A percentile compares a stretch with the other conserved stretches of the same genome.
Evolutionary conservation across 2,113 vertebrate species (phyloP).

Genomic region (Clupea harengus): DNA sequence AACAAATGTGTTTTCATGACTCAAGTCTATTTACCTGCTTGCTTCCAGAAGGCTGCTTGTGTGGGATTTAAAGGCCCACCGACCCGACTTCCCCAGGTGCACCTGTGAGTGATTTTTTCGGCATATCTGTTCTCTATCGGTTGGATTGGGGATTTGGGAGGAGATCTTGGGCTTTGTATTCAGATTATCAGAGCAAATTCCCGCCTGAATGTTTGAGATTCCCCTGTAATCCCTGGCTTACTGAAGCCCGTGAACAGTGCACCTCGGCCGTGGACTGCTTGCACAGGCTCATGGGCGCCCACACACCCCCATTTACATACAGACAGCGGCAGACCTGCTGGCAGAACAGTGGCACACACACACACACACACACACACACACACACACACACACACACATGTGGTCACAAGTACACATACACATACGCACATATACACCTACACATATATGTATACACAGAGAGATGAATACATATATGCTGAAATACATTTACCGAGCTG

Average conservation of each 20-base stretch:
- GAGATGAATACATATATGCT: too few relatives aligned
- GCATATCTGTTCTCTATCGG: constrained; percentile 2
- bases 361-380: not conserved
- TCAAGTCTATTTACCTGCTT: not conserved
- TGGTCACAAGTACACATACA: too few relatives aligned
- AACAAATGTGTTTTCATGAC: constrained; percentile 10
- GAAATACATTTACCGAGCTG: too few relatives aligned
- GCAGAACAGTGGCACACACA: not conserved
- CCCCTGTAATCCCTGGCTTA: constrained; percentile 63
- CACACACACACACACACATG: not conserved
- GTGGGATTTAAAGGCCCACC: not conserved
- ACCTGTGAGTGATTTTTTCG: not conserved
- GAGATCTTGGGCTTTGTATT: constrained; percentile 57
- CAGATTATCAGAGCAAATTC: constrained; percentile 64
- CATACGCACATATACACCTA: too few relatives aligned
- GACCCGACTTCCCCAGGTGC: constrained; percentile 2
- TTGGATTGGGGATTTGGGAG: constrained; percentile 17
- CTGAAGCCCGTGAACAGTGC: constrained; percentile 55
- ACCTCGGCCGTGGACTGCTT: constrained; percentile 47
- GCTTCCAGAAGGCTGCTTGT: constrained; percentile 12
- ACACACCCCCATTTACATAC: not conserved
- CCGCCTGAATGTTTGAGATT: constrained; percentile 65
- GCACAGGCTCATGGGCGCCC: not conserved
- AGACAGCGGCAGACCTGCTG: not conserved
- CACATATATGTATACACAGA: too few relatives aligned